These are phyloP conservation scores for Bibio marci DNA, from an alignment of 2,888 invertebrate genomes.

Conservation along the genomic window DNA sequence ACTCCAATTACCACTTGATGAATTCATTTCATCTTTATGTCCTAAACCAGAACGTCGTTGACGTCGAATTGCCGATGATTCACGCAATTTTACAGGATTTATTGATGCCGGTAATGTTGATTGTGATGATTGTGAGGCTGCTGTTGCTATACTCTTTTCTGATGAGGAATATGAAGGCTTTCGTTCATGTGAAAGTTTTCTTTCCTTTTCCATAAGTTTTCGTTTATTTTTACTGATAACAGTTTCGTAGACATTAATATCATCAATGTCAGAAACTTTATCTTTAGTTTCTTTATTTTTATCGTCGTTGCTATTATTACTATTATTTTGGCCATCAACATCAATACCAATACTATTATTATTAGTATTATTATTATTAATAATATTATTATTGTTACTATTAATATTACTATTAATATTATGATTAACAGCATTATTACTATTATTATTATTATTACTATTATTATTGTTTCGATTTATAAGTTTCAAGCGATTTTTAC, in stretches of 20 bases:
- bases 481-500: conserved; percentile 56
- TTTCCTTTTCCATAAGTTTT: conserved; percentile 38
- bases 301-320: conserved; percentile 7
- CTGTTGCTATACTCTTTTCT: conserved; percentile 48
- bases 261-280: conserved; percentile 33
- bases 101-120: conserved; percentile 8
- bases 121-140: conserved; percentile 32
- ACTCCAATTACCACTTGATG: conserved; percentile 89
- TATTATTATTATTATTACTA: conserved; percentile 31
- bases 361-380: neutral
- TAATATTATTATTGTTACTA: conserved; percentile 23
- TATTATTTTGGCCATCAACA: conserved; percentile 4
- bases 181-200: conserved; percentile 52
- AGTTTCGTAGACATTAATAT: conserved; percentile 47
- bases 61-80: conserved; percentile 52
- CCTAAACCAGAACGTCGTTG: conserved; percentile 43
- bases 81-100: conserved; percentile 54
- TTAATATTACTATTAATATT: conserved; percentile 33
- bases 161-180: conserved; percentile 64
- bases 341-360: neutral
- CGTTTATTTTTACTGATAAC: conserved; percentile 45
- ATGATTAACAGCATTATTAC: conserved; percentile 22
- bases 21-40: conserved; percentile 66
- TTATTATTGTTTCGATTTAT: conserved; percentile 40
- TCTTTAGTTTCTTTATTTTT: conserved; percentile 17